Conservation (phyloP, 30 jellyfish, hydroid and myxozoan genomes). For the Hydractinia symbiolongicarpus region DNA sequence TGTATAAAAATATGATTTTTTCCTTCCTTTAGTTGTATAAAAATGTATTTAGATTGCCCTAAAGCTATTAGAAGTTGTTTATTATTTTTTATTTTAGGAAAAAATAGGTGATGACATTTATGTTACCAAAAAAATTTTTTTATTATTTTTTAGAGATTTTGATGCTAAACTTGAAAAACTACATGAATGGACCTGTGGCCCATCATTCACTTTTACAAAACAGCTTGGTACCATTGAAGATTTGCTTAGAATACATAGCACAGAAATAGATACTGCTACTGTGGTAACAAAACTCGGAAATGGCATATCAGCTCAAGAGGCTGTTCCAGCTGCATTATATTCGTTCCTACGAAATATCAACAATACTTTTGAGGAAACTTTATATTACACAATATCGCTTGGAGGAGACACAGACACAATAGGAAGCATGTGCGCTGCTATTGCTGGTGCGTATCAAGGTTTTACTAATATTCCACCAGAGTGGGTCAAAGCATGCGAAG, state of each 20-base stretch:
- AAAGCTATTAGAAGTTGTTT: too few relatives aligned
- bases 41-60: too few relatives aligned
- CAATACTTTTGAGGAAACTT: slow-evolving; percentile 48
- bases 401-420: slow-evolving; percentile 99
- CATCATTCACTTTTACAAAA: slow-evolving; percentile 35
- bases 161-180: slow-evolving; percentile 1
- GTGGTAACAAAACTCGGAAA: slow-evolving; percentile 51
- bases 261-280: neutral
- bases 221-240: slow-evolving; percentile 50
- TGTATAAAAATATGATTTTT: too few relatives aligned
- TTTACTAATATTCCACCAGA: slow-evolving; percentile 47
- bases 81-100: neutral
- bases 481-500: slow-evolving; percentile 84
- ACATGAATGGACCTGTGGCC: slow-evolving; percentile 37
- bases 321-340: slow-evolving; percentile 93
- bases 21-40: too few relatives aligned
- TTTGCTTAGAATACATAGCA: slow-evolving; percentile 16
- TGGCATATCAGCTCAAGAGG: slow-evolving; percentile 83
- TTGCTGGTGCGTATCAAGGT: slow-evolving; percentile 95
- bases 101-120: neutral
- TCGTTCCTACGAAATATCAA: slow-evolving; percentile 49
- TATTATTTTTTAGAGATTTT: slow-evolving; percentile 31
- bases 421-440: slow-evolving; percentile 87
- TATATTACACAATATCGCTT: slow-evolving; percentile 61
- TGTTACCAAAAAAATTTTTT: neutral